Percentiles rank a stretch among this genome's conserved stretches.
Evolutionary conservation across 2,113 vertebrate genomes (phyloP).

Genomic region (Saiga tatarica): DNA sequence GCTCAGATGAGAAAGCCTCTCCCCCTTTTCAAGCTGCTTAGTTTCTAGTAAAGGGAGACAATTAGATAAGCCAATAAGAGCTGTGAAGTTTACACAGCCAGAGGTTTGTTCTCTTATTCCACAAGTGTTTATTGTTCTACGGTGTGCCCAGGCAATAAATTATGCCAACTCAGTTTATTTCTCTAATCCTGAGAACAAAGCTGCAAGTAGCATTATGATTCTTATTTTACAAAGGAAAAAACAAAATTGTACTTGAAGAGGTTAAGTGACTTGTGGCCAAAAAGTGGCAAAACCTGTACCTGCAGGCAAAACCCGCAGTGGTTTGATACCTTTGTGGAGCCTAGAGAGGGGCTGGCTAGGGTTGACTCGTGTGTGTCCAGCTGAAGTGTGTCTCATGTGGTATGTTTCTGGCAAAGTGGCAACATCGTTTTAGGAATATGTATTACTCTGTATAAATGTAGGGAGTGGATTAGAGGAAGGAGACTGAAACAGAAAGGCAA

Average conservation of each 20-base stretch:
- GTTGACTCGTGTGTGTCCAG: background rate
- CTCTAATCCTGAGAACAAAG: background rate
- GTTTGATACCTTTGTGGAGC: background rate
- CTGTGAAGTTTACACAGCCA: background rate
- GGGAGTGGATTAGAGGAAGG: background rate
- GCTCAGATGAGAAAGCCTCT: background rate
- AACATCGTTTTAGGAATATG: background rate
- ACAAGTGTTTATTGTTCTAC: background rate
- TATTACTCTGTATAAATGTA: background rate
- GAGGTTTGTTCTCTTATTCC: background rate
- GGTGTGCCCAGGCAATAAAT: background rate
- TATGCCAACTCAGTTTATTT: slow-evolving; percentile 16
- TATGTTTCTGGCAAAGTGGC: slow-evolving; percentile 3
- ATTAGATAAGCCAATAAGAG: background rate
- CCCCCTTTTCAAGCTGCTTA: background rate
- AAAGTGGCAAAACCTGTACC: background rate
- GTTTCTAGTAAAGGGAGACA: background rate
- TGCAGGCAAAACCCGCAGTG: background rate
- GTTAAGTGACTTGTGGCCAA: background rate
- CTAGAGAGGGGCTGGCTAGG: background rate
- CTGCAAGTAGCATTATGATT: background rate
- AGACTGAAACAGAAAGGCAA: background rate
- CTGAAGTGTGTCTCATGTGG: background rate
- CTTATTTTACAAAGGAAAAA: background rate
- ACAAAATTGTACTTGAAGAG: background rate